phyloP scores from a whole-genome alignment of 2,797 vertebrate genomes.

The Austrolebias charrua region DNA sequence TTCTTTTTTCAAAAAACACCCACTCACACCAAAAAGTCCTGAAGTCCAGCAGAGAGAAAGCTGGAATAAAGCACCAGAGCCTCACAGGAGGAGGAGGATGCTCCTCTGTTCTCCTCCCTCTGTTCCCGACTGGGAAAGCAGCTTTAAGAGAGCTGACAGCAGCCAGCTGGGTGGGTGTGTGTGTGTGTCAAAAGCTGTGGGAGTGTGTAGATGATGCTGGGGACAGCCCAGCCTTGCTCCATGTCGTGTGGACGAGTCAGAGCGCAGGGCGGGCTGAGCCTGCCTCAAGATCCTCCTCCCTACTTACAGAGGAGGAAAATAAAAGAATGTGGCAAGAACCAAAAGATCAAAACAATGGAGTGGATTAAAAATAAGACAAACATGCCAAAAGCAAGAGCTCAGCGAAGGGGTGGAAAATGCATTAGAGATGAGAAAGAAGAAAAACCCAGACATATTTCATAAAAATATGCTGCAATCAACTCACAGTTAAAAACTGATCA shows the following conservation, averaged over 20 bases:
- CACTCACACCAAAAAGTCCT: slow-evolving; percentile 54
- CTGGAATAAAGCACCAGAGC: slow-evolving; percentile 21
- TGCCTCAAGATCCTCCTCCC: slow-evolving; percentile 63
- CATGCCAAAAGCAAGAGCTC: too few relatives aligned
- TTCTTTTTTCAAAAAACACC: slow-evolving; percentile 12
- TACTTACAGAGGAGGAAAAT: slow-evolving; percentile 10
- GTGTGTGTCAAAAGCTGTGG: slow-evolving; percentile 32
- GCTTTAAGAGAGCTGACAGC: slow-evolving; percentile 66
- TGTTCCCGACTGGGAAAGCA: slow-evolving; percentile 71
- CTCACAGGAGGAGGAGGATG: slow-evolving; percentile 46
- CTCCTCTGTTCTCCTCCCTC: slow-evolving; percentile 37
- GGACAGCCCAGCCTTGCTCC: slow-evolving; percentile 77
- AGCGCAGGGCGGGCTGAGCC: slow-evolving; percentile 63
- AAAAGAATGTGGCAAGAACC: background rate
- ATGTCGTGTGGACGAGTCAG: slow-evolving; percentile 72
- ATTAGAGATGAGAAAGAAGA: too few relatives aligned
- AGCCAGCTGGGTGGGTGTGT: slow-evolving; percentile 33
- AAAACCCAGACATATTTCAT: too few relatives aligned
- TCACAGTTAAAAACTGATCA: too few relatives aligned
- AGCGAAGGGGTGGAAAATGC: too few relatives aligned
- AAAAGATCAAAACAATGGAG: background rate
- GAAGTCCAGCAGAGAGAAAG: slow-evolving; percentile 37
- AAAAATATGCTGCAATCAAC: too few relatives aligned
- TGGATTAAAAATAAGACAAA: background rate
- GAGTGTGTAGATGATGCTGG: slow-evolving; percentile 74